phyloP scores from a whole-genome alignment of 2,888 invertebrate genomes.

The Netelia inedita region DNA sequence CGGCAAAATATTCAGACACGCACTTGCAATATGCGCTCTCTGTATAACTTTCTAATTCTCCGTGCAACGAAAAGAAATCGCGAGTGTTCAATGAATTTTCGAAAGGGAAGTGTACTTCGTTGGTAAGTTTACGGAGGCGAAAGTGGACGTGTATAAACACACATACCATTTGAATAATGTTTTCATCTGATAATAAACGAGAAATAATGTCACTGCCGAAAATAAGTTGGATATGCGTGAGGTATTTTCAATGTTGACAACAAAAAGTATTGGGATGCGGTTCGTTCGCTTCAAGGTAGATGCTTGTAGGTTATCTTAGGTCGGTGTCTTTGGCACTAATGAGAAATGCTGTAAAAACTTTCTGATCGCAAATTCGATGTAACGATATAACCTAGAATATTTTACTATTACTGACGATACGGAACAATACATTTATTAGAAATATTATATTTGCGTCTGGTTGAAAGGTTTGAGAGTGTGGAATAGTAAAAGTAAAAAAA shows the following conservation, averaged over 20 bases:
- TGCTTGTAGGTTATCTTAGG: too few species aligned
- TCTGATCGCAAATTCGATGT: conserved; percentile 72
- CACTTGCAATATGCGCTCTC: conserved; percentile 44
- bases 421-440: background rate
- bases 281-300: conserved; percentile 72
- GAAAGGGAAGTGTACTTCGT: background rate
- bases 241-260: conserved; percentile 48
- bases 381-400: conserved; percentile 27
- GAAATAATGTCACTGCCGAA: conserved; percentile 21
- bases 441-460: background rate
- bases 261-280: conserved; percentile 74
- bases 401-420: conserved; percentile 27
- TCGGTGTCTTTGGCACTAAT: conserved; percentile 63
- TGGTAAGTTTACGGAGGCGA: background rate
- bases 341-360: conserved; percentile 73
- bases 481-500: too few species aligned
- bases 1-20: conserved; percentile 55
- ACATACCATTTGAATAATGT: background rate
- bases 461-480: too few species aligned
- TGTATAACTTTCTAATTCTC: conserved; percentile 59
- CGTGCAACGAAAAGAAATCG: background rate
- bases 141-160: background rate
- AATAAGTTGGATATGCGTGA: conserved; percentile 11
- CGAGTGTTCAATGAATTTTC: conserved; percentile 23
- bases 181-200: conserved; percentile 1